Conservation (phyloP, 2,113 vertebrate genomes). For the Tympanuchus pallidicinctus region DNA sequence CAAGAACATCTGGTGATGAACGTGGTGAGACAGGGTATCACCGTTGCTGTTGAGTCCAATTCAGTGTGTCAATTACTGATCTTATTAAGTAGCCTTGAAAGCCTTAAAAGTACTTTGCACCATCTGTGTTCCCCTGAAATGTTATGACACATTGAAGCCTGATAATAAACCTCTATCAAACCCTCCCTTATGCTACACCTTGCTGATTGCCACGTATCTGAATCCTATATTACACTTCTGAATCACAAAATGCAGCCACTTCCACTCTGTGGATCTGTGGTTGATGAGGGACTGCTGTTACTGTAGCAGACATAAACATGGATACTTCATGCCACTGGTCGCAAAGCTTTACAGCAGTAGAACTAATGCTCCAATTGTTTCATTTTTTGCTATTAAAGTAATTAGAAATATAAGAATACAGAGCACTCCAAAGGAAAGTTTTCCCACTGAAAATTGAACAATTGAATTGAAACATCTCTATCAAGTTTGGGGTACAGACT, state of each 20-base stretch:
- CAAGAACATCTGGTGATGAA: constrained; percentile 46
- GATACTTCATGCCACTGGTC: neutral
- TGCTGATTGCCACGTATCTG: neutral
- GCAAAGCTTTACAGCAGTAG: neutral
- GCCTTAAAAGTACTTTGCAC: constrained; percentile 13
- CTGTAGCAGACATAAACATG: neutral
- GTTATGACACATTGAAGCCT: constrained; percentile 21
- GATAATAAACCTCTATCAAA: constrained; percentile 33
- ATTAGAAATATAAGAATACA: neutral
- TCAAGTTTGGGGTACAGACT: neutral
- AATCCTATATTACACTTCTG: neutral
- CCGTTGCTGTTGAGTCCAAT: constrained; percentile 9
- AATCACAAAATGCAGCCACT: neutral
- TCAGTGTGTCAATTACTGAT: constrained; percentile 37
- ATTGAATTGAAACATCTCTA: neutral
- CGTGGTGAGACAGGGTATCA: neutral
- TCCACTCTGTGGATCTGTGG: neutral
- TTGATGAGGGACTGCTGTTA: neutral
- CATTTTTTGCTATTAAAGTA: neutral
- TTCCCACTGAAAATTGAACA: neutral
- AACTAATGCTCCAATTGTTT: neutral
- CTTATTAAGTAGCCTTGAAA: constrained; percentile 60
- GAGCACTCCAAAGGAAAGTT: neutral
- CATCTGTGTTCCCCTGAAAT: constrained; percentile 32
- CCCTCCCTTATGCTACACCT: neutral